These are phyloP conservation scores for Temnothorax unifasciatus DNA, from an alignment of 2,888 invertebrate genomes.

Conservation along the genomic window DNA sequence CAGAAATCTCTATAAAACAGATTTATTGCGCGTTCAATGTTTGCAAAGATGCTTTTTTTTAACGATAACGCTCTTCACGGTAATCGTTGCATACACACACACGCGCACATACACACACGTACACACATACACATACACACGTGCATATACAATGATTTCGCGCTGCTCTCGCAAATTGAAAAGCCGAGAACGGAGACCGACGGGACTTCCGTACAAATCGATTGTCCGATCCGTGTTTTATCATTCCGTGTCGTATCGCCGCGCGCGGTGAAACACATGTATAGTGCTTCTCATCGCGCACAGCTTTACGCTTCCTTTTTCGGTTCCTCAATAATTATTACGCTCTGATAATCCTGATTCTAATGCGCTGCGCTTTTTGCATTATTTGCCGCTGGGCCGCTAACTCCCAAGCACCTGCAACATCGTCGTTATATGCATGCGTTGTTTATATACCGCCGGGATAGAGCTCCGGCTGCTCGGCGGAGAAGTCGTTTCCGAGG, in stretches of 20 bases:
- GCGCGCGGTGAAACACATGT: background rate
- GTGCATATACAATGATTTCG: background rate
- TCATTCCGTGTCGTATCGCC: background rate
- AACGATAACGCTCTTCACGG: background rate
- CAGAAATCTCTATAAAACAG: background rate
- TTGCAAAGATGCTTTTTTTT: slow-evolving; percentile 1
- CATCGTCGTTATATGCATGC: slow-evolving; percentile 35
- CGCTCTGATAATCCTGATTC: slow-evolving; percentile 38
- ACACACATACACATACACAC: background rate
- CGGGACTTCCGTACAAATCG: background rate
- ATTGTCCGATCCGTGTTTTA: slow-evolving; percentile 19
- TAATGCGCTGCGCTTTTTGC: slow-evolving; percentile 14
- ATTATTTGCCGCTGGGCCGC: slow-evolving; percentile 25
- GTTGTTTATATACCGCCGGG: slow-evolving; percentile 43
- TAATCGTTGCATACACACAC: background rate
- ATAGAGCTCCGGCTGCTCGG: slow-evolving; percentile 26
- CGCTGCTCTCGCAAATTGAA: background rate
- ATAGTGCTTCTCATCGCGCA: background rate
- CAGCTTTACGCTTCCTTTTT: slow-evolving; percentile 8
- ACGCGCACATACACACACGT: background rate
- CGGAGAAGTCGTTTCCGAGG: slow-evolving; percentile 43
- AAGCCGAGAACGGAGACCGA: background rate
- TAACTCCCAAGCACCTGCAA: slow-evolving; percentile 33
- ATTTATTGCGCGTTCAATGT: background rate
- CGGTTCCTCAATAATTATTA: slow-evolving; percentile 36